Base-by-base conservation (phyloP, 1,140 invertebrate species). In the Lysiphlebus fabarum region DNA sequence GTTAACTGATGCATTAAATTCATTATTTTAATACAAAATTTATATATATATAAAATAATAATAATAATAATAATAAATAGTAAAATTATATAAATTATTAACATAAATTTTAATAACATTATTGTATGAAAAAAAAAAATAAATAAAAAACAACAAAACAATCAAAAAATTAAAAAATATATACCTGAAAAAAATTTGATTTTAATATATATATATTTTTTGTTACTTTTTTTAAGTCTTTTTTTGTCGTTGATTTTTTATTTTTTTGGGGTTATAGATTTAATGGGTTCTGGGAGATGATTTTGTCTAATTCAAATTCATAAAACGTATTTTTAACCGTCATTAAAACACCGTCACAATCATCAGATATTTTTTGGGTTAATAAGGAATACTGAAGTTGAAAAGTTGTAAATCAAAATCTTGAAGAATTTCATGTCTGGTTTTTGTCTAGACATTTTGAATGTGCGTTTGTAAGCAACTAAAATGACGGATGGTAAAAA, bases 261-360 rank as follows among this genome's bases (percentile, higher is more conserved):
- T 51, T 51, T 34, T 51, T 5, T 17, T 34, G 5, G 10, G 49
- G 33, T 34, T 51, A 33, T 7, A 7, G 61, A 26, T 26, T 26
- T 26, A 67, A 67, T 70, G 62, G 64, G 58, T 72, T 75, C 72
- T 62, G 43, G 65, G 70, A 74, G 69, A 68, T 65, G 17, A 26
- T 26, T 70, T 74, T 73, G 65, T 75, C 70, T 72, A 75, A 77
- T 77, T 74, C 73, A 76, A 76, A 77, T 77, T 77, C 74, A 77
- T 76, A 74, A 77, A 77, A 67, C 67, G 64, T 58, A 67, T 69
- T 67, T 76, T 77, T 77, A 74, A 58, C 74, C 72, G 67, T 71
- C 65, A 77, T 77, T 77, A 77, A 73, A 74, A 53, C 17, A 36
- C 53, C 71, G 74, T 70, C 73, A 72, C 71, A 73, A 77, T 76